phyloP scores from a whole-genome alignment of 2,888 invertebrate genomes.

The Neoitamus cyanurus region DNA sequence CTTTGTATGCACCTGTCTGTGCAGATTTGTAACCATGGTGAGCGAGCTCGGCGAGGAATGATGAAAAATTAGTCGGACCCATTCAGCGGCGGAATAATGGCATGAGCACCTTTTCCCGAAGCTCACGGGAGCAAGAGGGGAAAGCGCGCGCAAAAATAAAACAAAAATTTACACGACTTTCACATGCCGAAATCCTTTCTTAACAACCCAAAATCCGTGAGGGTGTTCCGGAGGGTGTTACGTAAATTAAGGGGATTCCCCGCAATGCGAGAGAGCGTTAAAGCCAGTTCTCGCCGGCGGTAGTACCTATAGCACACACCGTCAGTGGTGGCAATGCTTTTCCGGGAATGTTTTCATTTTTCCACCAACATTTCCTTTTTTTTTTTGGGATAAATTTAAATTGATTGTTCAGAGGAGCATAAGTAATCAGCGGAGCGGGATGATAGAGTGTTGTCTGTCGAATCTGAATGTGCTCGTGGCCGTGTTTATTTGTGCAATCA shows the following conservation, averaged over 20 bases:
- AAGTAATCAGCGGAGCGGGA: neutral
- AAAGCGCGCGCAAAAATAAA: neutral
- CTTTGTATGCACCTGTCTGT: conserved; percentile 8
- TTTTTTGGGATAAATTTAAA: neutral
- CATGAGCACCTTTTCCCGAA: neutral
- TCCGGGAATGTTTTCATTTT: neutral
- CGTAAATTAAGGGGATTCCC: neutral
- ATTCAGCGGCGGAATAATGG: conserved; percentile 21
- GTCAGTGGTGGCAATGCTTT: neutral
- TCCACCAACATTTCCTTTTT: neutral
- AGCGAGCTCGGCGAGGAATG: neutral
- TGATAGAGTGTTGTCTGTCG: neutral
- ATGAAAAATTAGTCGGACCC: conserved; percentile 29
- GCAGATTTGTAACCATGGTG: neutral
- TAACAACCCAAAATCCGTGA: neutral
- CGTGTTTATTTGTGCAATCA: conserved; percentile 1
- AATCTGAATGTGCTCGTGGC: neutral
- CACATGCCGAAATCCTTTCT: neutral
- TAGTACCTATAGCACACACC: neutral
- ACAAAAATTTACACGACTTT: neutral
- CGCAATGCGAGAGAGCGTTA: neutral
- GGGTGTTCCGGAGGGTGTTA: neutral
- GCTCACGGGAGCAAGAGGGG: neutral
- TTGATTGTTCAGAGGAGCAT: neutral
- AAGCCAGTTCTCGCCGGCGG: neutral